phyloP scores from a whole-genome alignment of 2,113 vertebrate genomes.

The Bubalus kerabau region DNA sequence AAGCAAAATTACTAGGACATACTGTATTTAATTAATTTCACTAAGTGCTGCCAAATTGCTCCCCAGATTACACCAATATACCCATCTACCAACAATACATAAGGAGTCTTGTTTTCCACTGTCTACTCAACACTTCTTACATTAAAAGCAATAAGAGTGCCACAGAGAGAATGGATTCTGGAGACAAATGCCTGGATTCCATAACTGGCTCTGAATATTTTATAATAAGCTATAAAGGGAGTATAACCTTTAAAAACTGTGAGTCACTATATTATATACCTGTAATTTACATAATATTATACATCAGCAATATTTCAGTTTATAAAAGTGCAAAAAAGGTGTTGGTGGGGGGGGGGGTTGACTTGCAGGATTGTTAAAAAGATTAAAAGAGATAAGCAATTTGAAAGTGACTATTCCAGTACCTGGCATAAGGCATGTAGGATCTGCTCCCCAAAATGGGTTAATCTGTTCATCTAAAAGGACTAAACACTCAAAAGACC shows the following conservation, averaged over 20 bases:
- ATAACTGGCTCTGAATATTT: background rate
- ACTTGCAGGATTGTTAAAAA: background rate
- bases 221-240: background rate
- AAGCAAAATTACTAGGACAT: background rate
- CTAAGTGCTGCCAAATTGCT: background rate
- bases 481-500: background rate
- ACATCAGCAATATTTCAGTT: background rate
- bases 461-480: background rate
- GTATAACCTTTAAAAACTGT: background rate
- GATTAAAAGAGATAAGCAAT: slow-evolving; percentile 4
- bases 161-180: background rate
- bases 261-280: background rate
- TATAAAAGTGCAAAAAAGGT: background rate
- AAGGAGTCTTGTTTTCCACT: background rate
- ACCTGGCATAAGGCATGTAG: background rate
- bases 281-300: background rate
- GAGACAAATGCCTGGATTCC: background rate
- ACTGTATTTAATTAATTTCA: background rate
- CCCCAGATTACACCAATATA: background rate
- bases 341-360: background rate
- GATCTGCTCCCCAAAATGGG: background rate
- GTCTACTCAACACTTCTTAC: background rate
- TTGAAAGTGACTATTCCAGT: background rate
- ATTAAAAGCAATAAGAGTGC: background rate
- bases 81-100: background rate